A percentile compares a stretch with the other conserved stretches of the same genome.
Conservation (phyloP, 2,113 vertebrate species). For the Atherinomorus stipes region DNA sequence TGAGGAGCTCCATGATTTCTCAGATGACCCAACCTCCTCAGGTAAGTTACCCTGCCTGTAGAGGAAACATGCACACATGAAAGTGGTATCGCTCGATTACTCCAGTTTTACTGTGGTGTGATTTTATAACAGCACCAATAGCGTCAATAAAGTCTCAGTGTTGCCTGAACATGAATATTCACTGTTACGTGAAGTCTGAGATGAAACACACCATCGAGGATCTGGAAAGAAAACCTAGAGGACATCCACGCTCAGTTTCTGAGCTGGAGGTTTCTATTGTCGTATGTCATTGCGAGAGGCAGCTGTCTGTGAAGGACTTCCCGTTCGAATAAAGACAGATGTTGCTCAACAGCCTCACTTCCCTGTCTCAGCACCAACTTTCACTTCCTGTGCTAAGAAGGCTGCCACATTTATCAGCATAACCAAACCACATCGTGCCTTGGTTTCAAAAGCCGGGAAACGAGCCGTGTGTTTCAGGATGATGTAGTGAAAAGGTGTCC, state of each 20-base stretch:
- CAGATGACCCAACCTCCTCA: slow-evolving; percentile 99
- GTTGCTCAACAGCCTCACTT: slow-evolving; percentile 62
- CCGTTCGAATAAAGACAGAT: slow-evolving; percentile 29
- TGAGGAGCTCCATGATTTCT: slow-evolving; percentile 97
- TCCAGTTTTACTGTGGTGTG: background rate
- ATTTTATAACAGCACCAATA: background rate
- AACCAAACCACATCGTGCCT: background rate
- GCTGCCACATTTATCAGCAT: background rate
- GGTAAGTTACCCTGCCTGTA: slow-evolving; percentile 79
- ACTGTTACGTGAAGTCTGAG: background rate
- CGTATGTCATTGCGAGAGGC: background rate
- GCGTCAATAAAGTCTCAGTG: too few species aligned
- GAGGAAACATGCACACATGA: too few species aligned
- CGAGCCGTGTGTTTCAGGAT: background rate
- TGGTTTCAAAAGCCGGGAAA: too few species aligned
- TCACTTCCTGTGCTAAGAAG: slow-evolving; percentile 72
- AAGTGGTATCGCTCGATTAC: accelerated
- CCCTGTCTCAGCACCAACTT: slow-evolving; percentile 61
- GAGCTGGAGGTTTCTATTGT: slow-evolving; percentile 28
- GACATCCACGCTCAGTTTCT: background rate
- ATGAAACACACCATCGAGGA: background rate
- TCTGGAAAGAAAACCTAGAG: background rate
- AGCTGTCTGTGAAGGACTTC: slow-evolving; percentile 44
- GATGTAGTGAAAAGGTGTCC: too few species aligned
- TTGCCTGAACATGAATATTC: background rate